Base-by-base conservation (phyloP, 2,797 vertebrate genomes). In the Takifugu rubripes region DNA sequence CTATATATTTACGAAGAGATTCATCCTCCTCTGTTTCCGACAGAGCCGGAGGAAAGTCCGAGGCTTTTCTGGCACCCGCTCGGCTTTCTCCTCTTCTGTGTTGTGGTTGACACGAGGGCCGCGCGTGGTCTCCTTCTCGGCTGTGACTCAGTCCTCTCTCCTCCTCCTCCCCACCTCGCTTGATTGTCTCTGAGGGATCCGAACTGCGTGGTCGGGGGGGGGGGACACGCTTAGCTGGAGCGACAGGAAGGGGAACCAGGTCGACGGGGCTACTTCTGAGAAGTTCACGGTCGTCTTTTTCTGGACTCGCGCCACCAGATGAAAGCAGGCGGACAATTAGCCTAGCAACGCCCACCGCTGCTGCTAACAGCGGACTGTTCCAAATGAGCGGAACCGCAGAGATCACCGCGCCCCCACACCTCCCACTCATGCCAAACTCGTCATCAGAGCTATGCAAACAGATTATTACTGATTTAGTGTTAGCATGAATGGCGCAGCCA, bases 291-390 rank as follows among this genome's bases (percentile, higher is more conserved):
- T 33, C 33, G 29, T 31, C 29, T 31, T 31, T 31, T 31, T 31
- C 29, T 12, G 33, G 59, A 77, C 79, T 72, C 56, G 62, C 80
- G 65, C 66, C 69, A 74, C 75, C 68, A 79, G 71, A 84, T 74
- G 68, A 74, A 68, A 74, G 72, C 57, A 86, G 72, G 77, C 75
- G 68, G 45, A 81, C 72, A 84, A 83, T 82, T 81, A 83, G 75
- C 70, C 64, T 64, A 57, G 74, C 73, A 67, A 82, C 69, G 73
- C 82, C 76, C 67, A 76, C 75, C 72, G 56, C 70, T 70, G 63
- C 74, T 67, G 75, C 72, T 73, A 81, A 74, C 70, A 64, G 66
- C 74, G 76, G 66, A 46, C 66, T 68, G 57, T 42, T 80, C 68
- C 67, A 73, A 83, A 82, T 72, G 40, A 80, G 66, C 61, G 68